Base-by-base conservation (phyloP, 1,140 invertebrate genomes). In the Saccostrea echinata region DNA sequence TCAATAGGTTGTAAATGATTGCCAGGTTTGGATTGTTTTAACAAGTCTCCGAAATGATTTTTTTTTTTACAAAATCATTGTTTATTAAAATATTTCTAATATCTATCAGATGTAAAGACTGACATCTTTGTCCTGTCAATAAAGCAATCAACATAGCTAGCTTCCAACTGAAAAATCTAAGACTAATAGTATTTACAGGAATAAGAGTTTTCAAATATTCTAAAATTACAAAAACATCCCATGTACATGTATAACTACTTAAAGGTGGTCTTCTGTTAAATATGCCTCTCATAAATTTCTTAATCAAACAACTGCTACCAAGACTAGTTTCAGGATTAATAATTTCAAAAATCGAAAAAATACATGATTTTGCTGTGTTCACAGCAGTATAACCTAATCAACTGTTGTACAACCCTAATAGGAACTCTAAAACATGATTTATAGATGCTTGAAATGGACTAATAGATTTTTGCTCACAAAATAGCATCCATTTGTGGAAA, bases 161-260 rank as follows among this genome's bases (percentile, higher is more conserved):
- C n/a, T n/a, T n/a, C n/a, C n/a, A n/a, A n/a, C n/a, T n/a, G n/a
- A n/a, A n/a, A n/a, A n/a, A n/a, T n/a, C n/a, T n/a, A n/a, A n/a
- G n/a, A n/a, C n/a, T n/a, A n/a, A n/a, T n/a, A n/a, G n/a, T n/a
- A n/a, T n/a, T n/a, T n/a, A n/a, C n/a, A n/a, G n/a, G n/a, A n/a
- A n/a, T n/a, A n/a, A n/a, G n/a, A n/a, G n/a, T 57, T 51, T 84
- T 83, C 76, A 89, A 80, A 86, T 87, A 85, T 53, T 24, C 64
- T 30, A 90, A 84, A n/a, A 89, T 88, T 33, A 43, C 0, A 30
- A 33, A 71, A 33, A 88, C 85, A 87, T 90, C 64, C 85, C 85
- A 90, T 27, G 24, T 18, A 68, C 87, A 90, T 27, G 18, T 11
- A 68, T 88, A 90, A 43, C 27, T 55, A 27, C 83, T 71, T 51